phyloP scores from a whole-genome alignment of 2,113 vertebrate genomes.

The Indri indri region DNA sequence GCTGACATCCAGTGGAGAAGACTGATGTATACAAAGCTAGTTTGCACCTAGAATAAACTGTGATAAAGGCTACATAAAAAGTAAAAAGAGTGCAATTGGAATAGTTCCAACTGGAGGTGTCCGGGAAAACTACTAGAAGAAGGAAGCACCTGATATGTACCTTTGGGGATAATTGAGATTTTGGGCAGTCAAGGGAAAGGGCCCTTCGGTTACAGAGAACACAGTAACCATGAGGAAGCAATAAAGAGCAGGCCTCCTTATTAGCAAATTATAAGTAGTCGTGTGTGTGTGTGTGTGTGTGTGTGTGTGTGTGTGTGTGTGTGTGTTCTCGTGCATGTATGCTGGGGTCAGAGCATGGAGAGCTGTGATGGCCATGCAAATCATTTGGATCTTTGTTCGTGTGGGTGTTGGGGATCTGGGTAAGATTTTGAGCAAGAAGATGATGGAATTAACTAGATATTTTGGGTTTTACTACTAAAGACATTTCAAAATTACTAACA shows the following conservation, averaged over 20 bases:
- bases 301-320: neutral
- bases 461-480: neutral
- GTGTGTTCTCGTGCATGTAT: neutral
- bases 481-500: neutral
- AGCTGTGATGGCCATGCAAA: neutral
- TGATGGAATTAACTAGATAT: neutral
- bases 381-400: neutral
- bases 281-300: neutral
- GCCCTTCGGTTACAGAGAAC: slow-evolving; percentile 33
- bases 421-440: neutral
- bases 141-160: neutral
- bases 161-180: neutral
- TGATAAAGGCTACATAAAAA: neutral
- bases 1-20: neutral
- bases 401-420: neutral
- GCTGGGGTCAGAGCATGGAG: neutral
- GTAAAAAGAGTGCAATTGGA: neutral
- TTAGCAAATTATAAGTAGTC: neutral
- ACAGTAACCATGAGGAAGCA: neutral
- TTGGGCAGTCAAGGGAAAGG: neutral
- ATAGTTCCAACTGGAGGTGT: slow-evolving; percentile 4
- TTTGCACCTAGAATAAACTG: neutral
- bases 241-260: neutral
- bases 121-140: neutral
- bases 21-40: neutral